Conservation (phyloP, 2,888 invertebrate genomes). For the Sepioteuthis lessoniana region DNA sequence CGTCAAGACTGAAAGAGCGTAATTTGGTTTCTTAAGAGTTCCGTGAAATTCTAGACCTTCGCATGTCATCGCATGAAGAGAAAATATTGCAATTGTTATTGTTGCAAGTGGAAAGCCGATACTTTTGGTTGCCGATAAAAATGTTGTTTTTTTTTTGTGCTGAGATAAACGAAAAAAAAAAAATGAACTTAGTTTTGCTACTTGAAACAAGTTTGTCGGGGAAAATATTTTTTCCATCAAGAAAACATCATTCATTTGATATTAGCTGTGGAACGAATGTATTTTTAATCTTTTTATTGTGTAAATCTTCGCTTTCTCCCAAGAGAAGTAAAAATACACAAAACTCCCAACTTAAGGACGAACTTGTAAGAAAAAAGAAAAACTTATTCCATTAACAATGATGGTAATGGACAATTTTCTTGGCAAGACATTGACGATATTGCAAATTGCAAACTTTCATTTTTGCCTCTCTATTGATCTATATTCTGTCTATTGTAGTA, state of each 20-base stretch:
- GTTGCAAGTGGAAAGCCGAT: no score
- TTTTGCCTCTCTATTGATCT: neutral
- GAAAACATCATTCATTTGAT: neutral
- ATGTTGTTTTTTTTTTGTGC: neutral
- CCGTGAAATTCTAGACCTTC: no score
- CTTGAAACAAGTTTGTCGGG: neutral
- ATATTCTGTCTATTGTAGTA: neutral
- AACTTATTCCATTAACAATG: neutral
- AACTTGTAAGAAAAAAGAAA: neutral
- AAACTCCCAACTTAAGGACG: neutral
- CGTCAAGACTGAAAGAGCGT: no score
- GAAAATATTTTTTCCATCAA: neutral
- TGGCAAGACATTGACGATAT: neutral
- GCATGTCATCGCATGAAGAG: no score
- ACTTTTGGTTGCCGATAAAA: no score
- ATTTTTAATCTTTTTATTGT: neutral
- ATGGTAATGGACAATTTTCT: neutral
- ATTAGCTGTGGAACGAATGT: neutral
- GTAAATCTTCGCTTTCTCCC: neutral
- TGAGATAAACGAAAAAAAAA: neutral
- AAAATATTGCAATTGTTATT: no score
- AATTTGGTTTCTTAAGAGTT: no score
- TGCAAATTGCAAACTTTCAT: neutral
- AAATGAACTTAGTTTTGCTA: neutral
- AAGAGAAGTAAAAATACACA: neutral